Conservation (phyloP, 2,888 invertebrate genomes). For the Zootermopsis nevadensis region DNA sequence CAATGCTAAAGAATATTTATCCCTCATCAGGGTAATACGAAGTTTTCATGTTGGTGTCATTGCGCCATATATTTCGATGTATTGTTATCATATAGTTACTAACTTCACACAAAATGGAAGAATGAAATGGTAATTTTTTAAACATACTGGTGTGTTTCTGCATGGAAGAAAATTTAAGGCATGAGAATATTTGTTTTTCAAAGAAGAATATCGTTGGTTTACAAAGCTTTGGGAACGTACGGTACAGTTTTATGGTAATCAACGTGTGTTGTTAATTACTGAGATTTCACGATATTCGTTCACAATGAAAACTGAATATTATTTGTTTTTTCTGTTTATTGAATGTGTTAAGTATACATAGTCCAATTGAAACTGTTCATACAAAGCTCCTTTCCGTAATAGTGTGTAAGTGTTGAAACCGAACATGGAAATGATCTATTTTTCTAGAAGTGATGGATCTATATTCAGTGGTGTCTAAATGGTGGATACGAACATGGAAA, state of each 20-base stretch:
- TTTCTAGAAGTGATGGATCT: too few relatives aligned
- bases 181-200: not conserved
- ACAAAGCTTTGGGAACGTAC: not conserved
- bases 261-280: not conserved
- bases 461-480: not conserved
- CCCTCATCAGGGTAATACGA: not conserved
- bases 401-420: too few relatives aligned
- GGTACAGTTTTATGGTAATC: not conserved
- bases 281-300: not conserved
- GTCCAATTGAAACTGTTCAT: not conserved
- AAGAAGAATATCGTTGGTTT: not conserved
- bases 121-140: conserved; percentile 7
- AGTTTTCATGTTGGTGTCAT: not conserved
- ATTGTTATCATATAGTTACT: not conserved
- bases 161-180: not conserved
- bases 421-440: not conserved
- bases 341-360: not conserved
- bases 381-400: too few relatives aligned
- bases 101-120: not conserved
- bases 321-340: not conserved
- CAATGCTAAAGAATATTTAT: too few relatives aligned
- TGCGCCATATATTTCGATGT: not conserved
- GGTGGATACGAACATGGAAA: not conserved
- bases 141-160: not conserved
- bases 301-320: not conserved